These are phyloP conservation scores for Baccha elongata DNA, from an alignment of 2,888 invertebrate species.

Conservation along the genomic window DNA sequence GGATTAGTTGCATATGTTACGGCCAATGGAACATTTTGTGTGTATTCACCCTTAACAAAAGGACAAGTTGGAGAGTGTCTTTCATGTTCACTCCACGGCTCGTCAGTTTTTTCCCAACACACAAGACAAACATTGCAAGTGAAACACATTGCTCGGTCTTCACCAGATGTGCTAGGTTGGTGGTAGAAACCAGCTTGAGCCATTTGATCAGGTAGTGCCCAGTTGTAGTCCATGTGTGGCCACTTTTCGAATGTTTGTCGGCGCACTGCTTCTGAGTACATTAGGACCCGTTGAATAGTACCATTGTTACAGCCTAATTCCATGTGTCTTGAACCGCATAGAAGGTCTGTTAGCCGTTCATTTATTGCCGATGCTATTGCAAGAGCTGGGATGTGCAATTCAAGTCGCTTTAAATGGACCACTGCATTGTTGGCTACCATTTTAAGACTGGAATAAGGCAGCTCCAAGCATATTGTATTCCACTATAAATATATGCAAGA, in stretches of 20 bases:
- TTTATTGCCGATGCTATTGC: constrained; percentile 95
- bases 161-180: constrained; percentile 94
- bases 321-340: constrained; percentile 83
- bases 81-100: constrained; percentile 98
- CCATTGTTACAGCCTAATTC: constrained; percentile 81
- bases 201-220: constrained; percentile 98
- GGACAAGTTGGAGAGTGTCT: constrained; percentile 96
- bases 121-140: constrained; percentile 97
- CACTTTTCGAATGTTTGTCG: constrained; percentile 95
- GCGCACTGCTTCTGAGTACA: constrained; percentile 96
- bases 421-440: constrained; percentile 91
- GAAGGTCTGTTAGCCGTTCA: constrained; percentile 91
- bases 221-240: constrained; percentile 99
- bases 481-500: constrained; percentile 85
- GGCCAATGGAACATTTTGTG: constrained; percentile 96
- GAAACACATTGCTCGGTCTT: constrained; percentile 98
- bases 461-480: constrained; percentile 93
- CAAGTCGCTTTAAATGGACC: constrained; percentile 91
- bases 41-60: constrained; percentile 96
- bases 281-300: constrained; percentile 84
- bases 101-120: constrained; percentile 98
- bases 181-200: constrained; percentile 98
- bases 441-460: constrained; percentile 91
- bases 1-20: constrained; percentile 93
- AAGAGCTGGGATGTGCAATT: constrained; percentile 92